Conservation (phyloP, 2,888 invertebrate species). For the Beris chalybata region DNA sequence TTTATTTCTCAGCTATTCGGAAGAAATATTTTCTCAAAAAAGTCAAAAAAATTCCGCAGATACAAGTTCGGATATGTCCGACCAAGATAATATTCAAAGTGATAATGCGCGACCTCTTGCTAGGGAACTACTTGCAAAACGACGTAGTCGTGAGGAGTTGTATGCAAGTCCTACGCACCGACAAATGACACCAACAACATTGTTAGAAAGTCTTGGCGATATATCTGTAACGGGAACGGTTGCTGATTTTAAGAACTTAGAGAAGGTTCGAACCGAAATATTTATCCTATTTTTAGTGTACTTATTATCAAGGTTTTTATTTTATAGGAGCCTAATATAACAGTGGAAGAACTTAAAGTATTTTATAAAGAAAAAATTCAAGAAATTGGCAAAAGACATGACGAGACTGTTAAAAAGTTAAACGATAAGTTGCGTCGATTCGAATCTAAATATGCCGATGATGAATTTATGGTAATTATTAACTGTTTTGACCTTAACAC, state of each 20-base stretch:
- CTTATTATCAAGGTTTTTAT: neutral
- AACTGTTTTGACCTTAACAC: too few species aligned
- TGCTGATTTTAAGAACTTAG: neutral
- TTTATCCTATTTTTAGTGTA: too few species aligned
- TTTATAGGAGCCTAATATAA: slow-evolving; percentile 46
- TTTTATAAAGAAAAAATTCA: slow-evolving; percentile 53
- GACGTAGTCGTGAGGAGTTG: slow-evolving; percentile 50
- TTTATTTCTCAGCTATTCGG: slow-evolving; percentile 60
- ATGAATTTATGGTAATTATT: slow-evolving; percentile 52
- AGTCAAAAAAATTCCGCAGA: slow-evolving; percentile 62
- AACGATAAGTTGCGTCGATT: slow-evolving; percentile 50
- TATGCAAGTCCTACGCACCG: slow-evolving; percentile 54
- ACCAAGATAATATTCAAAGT: slow-evolving; percentile 51
- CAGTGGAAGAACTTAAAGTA: slow-evolving; percentile 47
- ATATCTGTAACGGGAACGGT: neutral
- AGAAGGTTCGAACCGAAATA: neutral
- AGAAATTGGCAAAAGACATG: slow-evolving; percentile 49
- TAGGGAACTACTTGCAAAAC: slow-evolving; percentile 50
- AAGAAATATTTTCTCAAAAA: slow-evolving; percentile 69
- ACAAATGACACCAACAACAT: slow-evolving; percentile 51
- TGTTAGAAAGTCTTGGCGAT: neutral
- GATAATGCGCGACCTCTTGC: slow-evolving; percentile 43
- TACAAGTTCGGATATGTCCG: slow-evolving; percentile 51
- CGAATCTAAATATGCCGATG: slow-evolving; percentile 52
- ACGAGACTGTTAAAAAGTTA: slow-evolving; percentile 48